Evolutionary conservation across 2,888 invertebrate genomes (phyloP), one percentile per base, ranked within the genome.

Genomic region (Lasioglossum pauxillum): DNA sequence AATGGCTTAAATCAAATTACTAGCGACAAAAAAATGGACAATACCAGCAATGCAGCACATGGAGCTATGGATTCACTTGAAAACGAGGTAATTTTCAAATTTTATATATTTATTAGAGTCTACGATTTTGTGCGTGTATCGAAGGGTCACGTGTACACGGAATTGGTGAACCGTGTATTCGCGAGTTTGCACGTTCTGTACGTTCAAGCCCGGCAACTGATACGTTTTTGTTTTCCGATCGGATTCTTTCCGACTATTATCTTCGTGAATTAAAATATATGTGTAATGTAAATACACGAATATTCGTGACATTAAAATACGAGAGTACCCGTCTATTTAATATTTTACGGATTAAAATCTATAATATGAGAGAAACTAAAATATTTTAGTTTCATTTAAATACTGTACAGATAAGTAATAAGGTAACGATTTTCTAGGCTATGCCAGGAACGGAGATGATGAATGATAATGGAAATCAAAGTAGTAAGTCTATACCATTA

Each of bases 1-100:
- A 95, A 95, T 75, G 95, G 95, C 75, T 90, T 94, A 87, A 94
- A 92, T 91, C 94, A 93, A 91, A 91, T 92, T 82, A 75, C 89
- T 46, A 69, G 82, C 35, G 94, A 94, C 72, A 94, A 94, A 82
- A 95, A 95, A 80, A 72, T 91, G 73, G 95, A 95, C 64, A 90
- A 83, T 88, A 90, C 90, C 71, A 93, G 90, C 67, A 93, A 89
- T 84, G 86, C 92, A 35, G 75, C 88, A 74, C 93, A 94, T 86
- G 80, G 90, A 23, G 87, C 89, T 46, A 75, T 89, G 49, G 94
- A 94, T 83, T 81, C 90, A 69, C 86, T 90, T 19, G 94, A 94
- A 82, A 93, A 91, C 76, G 95, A 95, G 93, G 95, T 95, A 91
- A 85, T 53, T 75, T 60, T 64, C 41, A 77, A 67, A 23, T 38